Conservation (phyloP, 2,888 invertebrate genomes). For the Hybos culiciformis region DNA sequence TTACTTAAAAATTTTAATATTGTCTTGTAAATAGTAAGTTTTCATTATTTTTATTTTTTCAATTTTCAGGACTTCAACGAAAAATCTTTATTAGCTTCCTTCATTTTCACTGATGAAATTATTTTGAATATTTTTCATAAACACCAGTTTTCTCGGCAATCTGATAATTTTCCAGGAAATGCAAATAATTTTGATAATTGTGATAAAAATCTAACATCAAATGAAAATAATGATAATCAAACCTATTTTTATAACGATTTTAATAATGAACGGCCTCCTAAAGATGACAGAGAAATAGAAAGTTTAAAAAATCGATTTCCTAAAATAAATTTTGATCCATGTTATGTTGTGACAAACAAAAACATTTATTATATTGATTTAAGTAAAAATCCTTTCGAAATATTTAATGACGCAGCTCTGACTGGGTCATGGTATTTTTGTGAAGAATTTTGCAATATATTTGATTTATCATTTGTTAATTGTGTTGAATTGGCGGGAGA, state of each 20-base stretch:
- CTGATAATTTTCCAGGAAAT: no score
- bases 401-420: conserved; percentile 32
- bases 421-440: conserved; percentile 30
- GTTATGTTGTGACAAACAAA: conserved; percentile 34
- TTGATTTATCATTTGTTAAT: conserved; percentile 30
- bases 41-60: no score
- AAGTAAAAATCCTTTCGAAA: conserved; percentile 30
- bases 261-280: conserved; percentile 22
- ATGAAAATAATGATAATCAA: not conserved
- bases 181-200: no score
- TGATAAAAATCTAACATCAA: conserved; percentile 23
- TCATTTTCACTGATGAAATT: no score
- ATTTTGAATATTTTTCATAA: no score
- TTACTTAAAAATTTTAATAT: no score
- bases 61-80: no score
- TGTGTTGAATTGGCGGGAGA: conserved; percentile 69
- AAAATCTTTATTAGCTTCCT: no score
- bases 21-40: no score
- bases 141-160: no score
- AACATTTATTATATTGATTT: conserved; percentile 32
- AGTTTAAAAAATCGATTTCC: conserved; percentile 33
- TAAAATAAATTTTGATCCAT: conserved; percentile 34
- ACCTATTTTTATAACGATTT: conserved; percentile 15
- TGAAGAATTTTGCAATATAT: conserved; percentile 35
- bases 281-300: conserved; percentile 28